phyloP scores from a whole-genome alignment of 2,797 vertebrate species.

The Sus cebifrons region DNA sequence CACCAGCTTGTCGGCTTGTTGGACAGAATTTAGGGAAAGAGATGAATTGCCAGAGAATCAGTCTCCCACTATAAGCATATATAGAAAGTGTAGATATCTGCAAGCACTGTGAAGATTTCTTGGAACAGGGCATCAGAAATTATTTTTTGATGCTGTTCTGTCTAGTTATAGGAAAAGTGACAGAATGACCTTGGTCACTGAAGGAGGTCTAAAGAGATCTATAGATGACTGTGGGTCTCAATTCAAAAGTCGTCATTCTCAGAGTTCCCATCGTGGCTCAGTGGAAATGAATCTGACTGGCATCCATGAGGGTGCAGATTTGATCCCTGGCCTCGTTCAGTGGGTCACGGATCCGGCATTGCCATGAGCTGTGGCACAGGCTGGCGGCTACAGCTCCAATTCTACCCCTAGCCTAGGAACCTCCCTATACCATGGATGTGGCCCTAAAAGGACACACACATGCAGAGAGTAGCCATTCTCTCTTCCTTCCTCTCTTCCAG shows the following conservation, averaged over 20 bases:
- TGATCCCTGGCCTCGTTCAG: no score
- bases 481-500: background rate
- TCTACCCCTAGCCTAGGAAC: no score
- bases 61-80: background rate
- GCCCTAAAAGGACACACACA: no score
- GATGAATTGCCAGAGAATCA: slow-evolving; percentile 25
- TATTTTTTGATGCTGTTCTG: slow-evolving; percentile 16
- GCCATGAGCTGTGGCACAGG: no score
- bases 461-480: background rate
- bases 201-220: background rate
- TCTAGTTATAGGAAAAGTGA: background rate
- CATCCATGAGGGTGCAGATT: no score
- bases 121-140: slow-evolving; percentile 51
- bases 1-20: background rate
- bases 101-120: background rate
- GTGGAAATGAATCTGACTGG: no score
- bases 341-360: no score
- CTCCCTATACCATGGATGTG: no score
- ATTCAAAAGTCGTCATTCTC: background rate
- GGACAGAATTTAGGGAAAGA: slow-evolving; percentile 27
- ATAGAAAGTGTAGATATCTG: slow-evolving; percentile 18
- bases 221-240: background rate
- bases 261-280: no score
- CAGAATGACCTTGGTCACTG: background rate
- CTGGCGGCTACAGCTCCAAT: no score